phyloP scores from a whole-genome alignment of 2,113 vertebrate species.

The Alligator mississippiensis region DNA sequence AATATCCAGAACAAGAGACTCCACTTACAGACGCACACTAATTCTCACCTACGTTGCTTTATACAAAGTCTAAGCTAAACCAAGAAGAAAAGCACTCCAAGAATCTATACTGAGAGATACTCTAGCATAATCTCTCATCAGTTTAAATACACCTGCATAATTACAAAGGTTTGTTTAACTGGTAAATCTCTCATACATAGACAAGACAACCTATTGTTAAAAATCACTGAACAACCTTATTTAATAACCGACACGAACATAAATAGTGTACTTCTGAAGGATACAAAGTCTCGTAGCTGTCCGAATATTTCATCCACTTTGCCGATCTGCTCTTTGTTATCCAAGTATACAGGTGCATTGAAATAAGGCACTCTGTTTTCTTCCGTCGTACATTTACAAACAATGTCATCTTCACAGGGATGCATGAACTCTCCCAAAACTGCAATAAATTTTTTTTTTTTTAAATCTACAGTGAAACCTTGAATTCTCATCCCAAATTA shows the following conservation, averaged over 20 bases:
- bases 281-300: constrained; percentile 98
- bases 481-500: background rate
- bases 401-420: constrained; percentile 96
- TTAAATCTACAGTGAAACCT: background rate
- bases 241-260: background rate
- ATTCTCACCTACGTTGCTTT: background rate
- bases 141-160: too few species aligned
- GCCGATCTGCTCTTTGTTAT: constrained; percentile 98
- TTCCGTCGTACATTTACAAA: constrained; percentile 93
- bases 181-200: background rate
- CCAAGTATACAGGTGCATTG: constrained; percentile 96
- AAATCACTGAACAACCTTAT: background rate
- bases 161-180: too few species aligned
- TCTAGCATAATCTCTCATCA: background rate
- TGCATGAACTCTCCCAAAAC: constrained; percentile 95
- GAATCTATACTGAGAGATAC: background rate
- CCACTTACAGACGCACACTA: too few species aligned
- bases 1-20: too few species aligned
- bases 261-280: constrained; percentile 74
- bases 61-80: background rate
- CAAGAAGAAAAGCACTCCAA: background rate
- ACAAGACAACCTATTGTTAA: background rate
- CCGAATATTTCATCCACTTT: constrained; percentile 99
- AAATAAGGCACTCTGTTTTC: constrained; percentile 98
- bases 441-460: constrained; percentile 59